Conservation (phyloP, 2,113 vertebrate genomes). For the Formicarius rufipectus region DNA sequence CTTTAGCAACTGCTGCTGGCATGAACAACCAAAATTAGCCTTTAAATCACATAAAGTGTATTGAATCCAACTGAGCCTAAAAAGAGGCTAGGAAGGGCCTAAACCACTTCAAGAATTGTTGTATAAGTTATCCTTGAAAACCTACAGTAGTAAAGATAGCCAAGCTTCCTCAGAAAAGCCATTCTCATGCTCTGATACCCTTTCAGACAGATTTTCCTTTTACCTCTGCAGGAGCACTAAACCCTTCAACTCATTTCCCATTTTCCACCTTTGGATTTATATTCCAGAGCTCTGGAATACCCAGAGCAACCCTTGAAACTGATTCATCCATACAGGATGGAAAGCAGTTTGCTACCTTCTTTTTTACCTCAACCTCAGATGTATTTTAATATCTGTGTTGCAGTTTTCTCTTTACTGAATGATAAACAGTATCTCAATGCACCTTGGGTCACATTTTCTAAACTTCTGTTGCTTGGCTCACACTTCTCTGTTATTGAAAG, state of each 20-base stretch:
- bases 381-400: not conserved
- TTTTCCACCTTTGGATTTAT: not conserved
- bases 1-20: not conserved
- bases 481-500: not conserved
- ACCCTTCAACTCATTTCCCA: not conserved
- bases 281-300: not conserved
- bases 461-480: not conserved
- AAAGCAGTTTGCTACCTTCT: not conserved
- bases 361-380: not conserved
- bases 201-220: not conserved
- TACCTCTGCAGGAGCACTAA: not conserved
- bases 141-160: not conserved
- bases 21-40: not conserved
- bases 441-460: not conserved
- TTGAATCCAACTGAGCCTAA: not conserved
- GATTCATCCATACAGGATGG: not conserved
- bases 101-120: not conserved
- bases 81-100: not conserved
- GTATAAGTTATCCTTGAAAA: not conserved
- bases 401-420: not conserved
- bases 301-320: not conserved
- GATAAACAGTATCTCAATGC: not conserved
- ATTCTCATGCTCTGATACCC: not conserved
- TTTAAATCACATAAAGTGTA: not conserved
- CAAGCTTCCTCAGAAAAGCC: not conserved